phyloP scores from a whole-genome alignment of 2,797 vertebrate species.

The Ctenopoma kingsleyae region DNA sequence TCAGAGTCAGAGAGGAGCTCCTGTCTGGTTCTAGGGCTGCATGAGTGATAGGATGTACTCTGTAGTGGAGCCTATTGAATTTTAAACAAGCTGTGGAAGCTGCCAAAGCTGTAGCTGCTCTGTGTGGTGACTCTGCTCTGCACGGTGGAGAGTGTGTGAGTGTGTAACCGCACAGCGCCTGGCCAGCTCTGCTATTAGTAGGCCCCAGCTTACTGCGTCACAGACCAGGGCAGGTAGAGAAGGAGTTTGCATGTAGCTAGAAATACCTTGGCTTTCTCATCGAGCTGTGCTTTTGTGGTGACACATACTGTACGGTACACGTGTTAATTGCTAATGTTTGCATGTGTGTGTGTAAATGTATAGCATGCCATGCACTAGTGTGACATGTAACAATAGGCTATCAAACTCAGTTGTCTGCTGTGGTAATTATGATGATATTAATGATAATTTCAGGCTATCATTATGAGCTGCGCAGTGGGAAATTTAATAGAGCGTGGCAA shows the following conservation, averaged over 20 bases:
- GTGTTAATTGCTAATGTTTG: neutral
- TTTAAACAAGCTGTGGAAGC: constrained; percentile 67
- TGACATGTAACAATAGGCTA: neutral
- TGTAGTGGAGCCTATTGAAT: constrained; percentile 67
- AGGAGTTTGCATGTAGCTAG: constrained; percentile 35
- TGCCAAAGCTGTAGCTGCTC: constrained; percentile 48
- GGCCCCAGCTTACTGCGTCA: constrained; percentile 71
- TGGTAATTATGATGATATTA: constrained; percentile 30
- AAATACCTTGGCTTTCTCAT: constrained; percentile 21
- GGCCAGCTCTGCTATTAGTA: constrained; percentile 32
- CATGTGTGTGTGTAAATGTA: constrained; percentile 5
- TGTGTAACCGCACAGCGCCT: constrained; percentile 41
- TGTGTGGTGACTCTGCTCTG: constrained; percentile 30
- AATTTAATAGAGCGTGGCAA: constrained; percentile 27
- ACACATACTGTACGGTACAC: neutral
- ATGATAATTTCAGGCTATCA: constrained; percentile 21
- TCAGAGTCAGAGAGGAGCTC: constrained; percentile 46
- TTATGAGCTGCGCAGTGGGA: constrained; percentile 6
- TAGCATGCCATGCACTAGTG: neutral
- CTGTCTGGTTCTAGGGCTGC: constrained; percentile 43
- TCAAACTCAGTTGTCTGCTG: neutral
- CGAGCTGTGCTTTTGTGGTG: constrained; percentile 17
- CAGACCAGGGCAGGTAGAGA: constrained; percentile 51
- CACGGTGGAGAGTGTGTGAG: constrained; percentile 19
- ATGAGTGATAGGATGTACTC: constrained; percentile 56